Conservation (phyloP, 2,888 invertebrate genomes). For the Polyommatus icarus region DNA sequence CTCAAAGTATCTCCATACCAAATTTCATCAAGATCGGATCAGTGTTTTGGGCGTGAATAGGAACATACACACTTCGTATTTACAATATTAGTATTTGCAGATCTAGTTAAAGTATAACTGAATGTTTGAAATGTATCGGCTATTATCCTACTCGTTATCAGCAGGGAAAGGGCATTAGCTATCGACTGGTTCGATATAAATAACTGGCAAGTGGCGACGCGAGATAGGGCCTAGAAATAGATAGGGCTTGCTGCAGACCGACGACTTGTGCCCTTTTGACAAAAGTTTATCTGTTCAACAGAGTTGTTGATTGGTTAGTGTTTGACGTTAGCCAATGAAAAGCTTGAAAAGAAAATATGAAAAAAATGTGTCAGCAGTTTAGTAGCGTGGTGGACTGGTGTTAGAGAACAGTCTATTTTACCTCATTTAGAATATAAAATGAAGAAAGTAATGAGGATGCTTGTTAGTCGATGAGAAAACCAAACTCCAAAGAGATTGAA, state of each 20-base stretch:
- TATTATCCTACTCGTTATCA: constrained; percentile 15
- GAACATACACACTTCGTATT: too few relatives aligned
- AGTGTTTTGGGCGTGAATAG: too few relatives aligned
- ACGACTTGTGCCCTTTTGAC: neutral
- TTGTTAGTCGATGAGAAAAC: too few relatives aligned
- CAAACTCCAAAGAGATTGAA: too few relatives aligned
- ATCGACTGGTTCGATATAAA: neutral
- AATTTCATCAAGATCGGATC: too few relatives aligned
- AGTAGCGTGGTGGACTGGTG: too few relatives aligned
- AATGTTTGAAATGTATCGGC: constrained; percentile 7
- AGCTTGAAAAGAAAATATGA: too few relatives aligned
- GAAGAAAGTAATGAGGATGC: too few relatives aligned
- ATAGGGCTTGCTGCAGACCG: neutral
- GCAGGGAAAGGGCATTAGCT: constrained; percentile 24
- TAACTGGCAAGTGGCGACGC: neutral
- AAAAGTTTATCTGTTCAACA: neutral
- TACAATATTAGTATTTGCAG: neutral
- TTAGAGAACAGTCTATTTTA: too few relatives aligned
- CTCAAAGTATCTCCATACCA: too few relatives aligned
- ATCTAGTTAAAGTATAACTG: neutral
- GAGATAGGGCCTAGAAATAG: constrained; percentile 28
- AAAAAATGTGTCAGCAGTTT: too few relatives aligned
- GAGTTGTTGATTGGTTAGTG: neutral
- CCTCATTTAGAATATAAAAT: too few relatives aligned
- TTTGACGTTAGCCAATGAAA: neutral